phyloP scores from a whole-genome alignment of 1,140 invertebrate species.

The Wasmannia auropunctata region DNA sequence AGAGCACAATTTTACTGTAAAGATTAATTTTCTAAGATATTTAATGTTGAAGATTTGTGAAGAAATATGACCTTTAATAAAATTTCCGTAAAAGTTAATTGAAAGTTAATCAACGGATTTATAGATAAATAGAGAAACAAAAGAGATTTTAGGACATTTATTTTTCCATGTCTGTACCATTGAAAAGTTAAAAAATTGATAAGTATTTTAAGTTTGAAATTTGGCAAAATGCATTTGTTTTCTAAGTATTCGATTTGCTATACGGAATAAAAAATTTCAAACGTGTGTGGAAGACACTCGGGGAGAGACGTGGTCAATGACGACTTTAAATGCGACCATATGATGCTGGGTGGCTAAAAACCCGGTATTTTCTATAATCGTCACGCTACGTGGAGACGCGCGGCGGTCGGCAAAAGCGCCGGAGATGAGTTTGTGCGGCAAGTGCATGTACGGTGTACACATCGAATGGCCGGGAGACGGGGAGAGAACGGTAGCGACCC shows the following conservation, averaged over 20 bases:
- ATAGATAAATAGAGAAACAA: neutral
- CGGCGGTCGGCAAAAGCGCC: neutral
- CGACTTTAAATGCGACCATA: slow-evolving; percentile 82
- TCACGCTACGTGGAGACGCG: neutral
- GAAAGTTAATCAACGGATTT: neutral
- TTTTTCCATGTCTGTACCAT: neutral
- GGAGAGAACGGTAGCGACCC: slow-evolving; percentile 72
- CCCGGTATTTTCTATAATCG: slow-evolving; percentile 70
- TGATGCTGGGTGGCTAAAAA: slow-evolving; percentile 79
- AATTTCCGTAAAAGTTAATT: neutral
- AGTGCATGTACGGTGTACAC: slow-evolving; percentile 78
- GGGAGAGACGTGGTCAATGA: slow-evolving; percentile 76
- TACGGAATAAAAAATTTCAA: neutral
- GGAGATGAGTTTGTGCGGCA: slow-evolving; percentile 73
- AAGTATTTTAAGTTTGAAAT: neutral
- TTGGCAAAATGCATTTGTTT: neutral
- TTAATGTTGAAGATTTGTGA: neutral
- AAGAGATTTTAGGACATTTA: neutral
- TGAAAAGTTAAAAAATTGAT: slow-evolving; percentile 2
- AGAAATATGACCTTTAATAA: neutral
- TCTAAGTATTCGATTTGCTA: neutral
- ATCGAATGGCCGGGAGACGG: slow-evolving; percentile 51
- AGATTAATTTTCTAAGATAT: slow-evolving; percentile 6
- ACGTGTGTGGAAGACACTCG: neutral
- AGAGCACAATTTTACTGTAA: neutral